These are phyloP conservation scores for Drosophila carrolli DNA, from an alignment of 1,140 invertebrate genomes.

Conservation along the genomic window DNA sequence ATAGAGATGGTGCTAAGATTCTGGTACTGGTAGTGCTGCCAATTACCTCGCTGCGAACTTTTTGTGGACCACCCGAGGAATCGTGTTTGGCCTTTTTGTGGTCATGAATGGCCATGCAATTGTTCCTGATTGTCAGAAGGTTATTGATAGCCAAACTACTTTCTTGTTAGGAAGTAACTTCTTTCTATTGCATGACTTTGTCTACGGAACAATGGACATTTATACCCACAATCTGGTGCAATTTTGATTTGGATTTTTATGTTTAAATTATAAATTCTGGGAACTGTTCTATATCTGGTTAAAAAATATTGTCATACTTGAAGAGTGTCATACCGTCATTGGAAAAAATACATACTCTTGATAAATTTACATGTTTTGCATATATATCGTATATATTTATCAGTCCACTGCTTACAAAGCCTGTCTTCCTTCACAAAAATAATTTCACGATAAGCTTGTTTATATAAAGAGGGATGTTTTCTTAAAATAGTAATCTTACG, in stretches of 20 bases:
- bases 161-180: conserved; percentile 70
- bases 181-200: conserved; percentile 35
- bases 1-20: conserved; percentile 21
- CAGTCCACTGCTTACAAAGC: no score
- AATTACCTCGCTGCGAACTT: conserved; percentile 73
- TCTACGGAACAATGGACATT: conserved; percentile 43
- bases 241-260: conserved; percentile 28
- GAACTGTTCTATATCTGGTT: conserved; percentile 20
- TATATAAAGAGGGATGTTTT: no score
- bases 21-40: conserved; percentile 36
- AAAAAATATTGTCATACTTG: neutral
- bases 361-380: no score
- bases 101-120: conserved; percentile 75
- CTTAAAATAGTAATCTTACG: no score
- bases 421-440: no score
- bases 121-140: conserved; percentile 55
- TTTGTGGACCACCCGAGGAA: conserved; percentile 66
- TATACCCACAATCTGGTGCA: conserved; percentile 31
- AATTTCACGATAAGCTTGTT: no score
- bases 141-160: conserved; percentile 76
- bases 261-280: conserved; percentile 40
- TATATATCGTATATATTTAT: no score
- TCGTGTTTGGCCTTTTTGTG: conserved; percentile 78
- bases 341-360: neutral
- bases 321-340: no score